Evolutionary conservation across 2,888 invertebrate genomes (phyloP), one percentile per base, ranked within the genome.

Genomic region (Gymnocheta viridis): DNA sequence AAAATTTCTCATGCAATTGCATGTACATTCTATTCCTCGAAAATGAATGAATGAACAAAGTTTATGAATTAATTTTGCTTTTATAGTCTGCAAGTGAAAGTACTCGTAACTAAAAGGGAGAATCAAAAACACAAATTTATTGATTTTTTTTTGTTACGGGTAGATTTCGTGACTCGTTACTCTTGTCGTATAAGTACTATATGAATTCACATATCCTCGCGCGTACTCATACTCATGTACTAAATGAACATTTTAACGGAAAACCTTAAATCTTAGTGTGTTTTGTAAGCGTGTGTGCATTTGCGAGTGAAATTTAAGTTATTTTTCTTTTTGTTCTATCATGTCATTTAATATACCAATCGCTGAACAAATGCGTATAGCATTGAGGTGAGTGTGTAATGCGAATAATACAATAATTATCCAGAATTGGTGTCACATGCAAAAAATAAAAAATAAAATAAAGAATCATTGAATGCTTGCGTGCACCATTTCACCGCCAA

Each of bases 261-360:
- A 44, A 19, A 17, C 22, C 44, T 41, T 27, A 2, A 22, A 44
- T 29, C 14, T 56, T 38, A 7, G 19, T 56, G 56, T 12, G 9
- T 19, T 41, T 44, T 41, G 17, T 17, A 17, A n/a, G 35, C 24
- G 19, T 22, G 22, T 3, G 38, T 38, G 35, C 35, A 35, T 2
- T 6, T 56, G 4, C 4, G 56, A 19, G 29, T 41, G 14, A 60
- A 17, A 32, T 60, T 73, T 19, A 35, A 29, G 10, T 14, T n/a
- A 14, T 62, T 41, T 19, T 29, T 14, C 32, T 66, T 10, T 6
- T 22, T 10, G 24, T 9, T 29, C 17, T 60, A 24, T 32, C 67
- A 90, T 90, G 90, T 89, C 91, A 85, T 91, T 91, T 74, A 88
- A 90, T 87, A 90, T 91, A 85, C 88, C 91, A n/a, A 87, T 91